Conservation (phyloP, 2,797 vertebrate genomes). For the Pseudomugil tenellus region DNA sequence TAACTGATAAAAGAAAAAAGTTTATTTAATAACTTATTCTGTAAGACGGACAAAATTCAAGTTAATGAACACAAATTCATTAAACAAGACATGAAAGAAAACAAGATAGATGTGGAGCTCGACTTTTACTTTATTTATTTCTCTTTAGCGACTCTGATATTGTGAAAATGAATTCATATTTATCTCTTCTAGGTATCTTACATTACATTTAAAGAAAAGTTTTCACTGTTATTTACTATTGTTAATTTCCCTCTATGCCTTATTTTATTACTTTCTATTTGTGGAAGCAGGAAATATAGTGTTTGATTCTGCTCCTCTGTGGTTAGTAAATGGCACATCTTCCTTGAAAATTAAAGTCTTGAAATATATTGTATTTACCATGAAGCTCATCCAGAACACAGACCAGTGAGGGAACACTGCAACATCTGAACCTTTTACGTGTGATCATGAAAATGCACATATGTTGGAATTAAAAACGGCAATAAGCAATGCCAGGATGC, state of each 20-base stretch:
- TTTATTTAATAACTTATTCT: neutral
- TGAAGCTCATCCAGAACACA: neutral
- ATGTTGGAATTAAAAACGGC: neutral
- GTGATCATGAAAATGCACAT: neutral
- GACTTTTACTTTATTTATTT: neutral
- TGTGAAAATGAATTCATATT: constrained; percentile 24
- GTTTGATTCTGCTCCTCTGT: constrained; percentile 28
- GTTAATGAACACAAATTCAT: neutral
- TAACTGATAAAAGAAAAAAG: constrained; percentile 9
- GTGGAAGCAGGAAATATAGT: constrained; percentile 44
- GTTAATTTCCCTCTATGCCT: constrained; percentile 57
- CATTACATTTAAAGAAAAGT: constrained; percentile 33
- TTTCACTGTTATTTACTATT: constrained; percentile 57
- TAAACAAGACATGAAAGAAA: neutral
- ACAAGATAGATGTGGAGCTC: neutral
- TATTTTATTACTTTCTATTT: constrained; percentile 63
- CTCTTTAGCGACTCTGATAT: neutral
- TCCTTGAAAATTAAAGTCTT: constrained; percentile 47
- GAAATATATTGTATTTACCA: constrained; percentile 38
- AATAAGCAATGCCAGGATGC: neutral
- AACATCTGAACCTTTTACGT: constrained; percentile 4
- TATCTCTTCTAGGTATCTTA: constrained; percentile 30
- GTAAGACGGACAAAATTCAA: neutral
- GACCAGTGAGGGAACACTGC: neutral
- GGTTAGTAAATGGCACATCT: constrained; percentile 43